Evolutionary conservation across 1,140 invertebrate genomes (phyloP), one percentile per base, ranked within the genome.

Genomic region (Drosophila watanabei): DNA sequence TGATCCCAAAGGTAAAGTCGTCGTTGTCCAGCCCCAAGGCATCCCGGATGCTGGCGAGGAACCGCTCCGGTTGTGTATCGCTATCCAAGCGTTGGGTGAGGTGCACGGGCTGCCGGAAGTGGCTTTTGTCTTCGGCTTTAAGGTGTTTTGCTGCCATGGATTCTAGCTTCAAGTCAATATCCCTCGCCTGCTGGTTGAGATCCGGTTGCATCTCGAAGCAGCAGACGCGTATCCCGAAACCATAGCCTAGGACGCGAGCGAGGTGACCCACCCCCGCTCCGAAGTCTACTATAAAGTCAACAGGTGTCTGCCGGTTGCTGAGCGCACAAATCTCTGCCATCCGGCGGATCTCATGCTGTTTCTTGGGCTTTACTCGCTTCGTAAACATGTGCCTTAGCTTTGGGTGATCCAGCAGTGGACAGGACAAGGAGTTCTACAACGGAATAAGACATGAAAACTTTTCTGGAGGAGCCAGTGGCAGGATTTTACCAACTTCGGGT

Each of bases 231-330:
- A 98, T 93, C 33, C 95, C 94, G 93, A 96, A 95, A 63, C 95
- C 96, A 91, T 97, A 98, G 35, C 96, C 94, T 48, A 98, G 92
- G 39, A 96, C 93, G 69, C 98, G 93, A 16, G 97, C 96, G 39
- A 98, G 94, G 93, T 98, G 97, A 6, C 98, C 97, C 43, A 97
- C 93, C 4, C 98, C 98, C 24, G 97, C 96, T 4, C 97, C 97
- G 93, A 98, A 95, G 92, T 98, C 97, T 8, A 98, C 94, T 37
- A 98, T 94, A 80, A 95, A 94, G 62, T 94, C 92, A 88, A 95
- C 96, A 2, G 94, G 85, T 43, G 94, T 94, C 49, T 94, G 73
- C 33, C 91, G 49, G 28, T 95, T 94, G 33, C 95, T 94, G 10
- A 94, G 45, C 32, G 94, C 92, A 41, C 96, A 94, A 85, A 97